Evolutionary conservation across 53 echinoderm and acorn worm species (phyloP), one percentile per base, ranked within the genome.

Genomic region (Paelopatides confundens): DNA sequence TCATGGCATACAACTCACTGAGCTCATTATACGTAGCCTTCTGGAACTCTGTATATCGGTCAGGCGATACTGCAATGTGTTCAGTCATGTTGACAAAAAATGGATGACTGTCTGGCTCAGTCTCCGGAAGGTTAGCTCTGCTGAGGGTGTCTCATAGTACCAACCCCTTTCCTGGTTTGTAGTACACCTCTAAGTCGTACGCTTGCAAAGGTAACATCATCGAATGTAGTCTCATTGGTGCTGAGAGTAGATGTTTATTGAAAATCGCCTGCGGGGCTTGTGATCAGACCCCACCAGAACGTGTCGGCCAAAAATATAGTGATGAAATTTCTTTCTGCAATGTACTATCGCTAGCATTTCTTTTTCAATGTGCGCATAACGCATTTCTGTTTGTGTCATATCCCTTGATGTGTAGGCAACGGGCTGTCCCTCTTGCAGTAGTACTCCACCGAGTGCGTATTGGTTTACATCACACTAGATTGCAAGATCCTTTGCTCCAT

Each of bases 401-500:
- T 93, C 85, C 66, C 92, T 87, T 18, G 90, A 90, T 0, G 94
- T 88, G 54, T 92, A 94, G 18, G 94, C 94, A 9, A 89, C 62
- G 9, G 94, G 94, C 14, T 76, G 88, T 17, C 85, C 88, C 36
- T 88, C 85, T 40, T 91, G 92, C 10, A 90, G 65, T 9, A 95
- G 66, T 14, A 74, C 76, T 51, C 88, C 93, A 27, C 89, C 83
- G 0, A 93, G 65, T 4, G 85, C 93, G 78, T 76, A 91, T 54
- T 89, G 92, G 69, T 92, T 94, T 7, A 89, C 94, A 78, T 94
- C 92, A 85, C 88, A 90, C 40, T 85, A 88, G 2, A 88, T 90
- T 0, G 85, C 67, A 1, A 88, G 51, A 26, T 77, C 69, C 53
- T 93, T 85, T 14, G 38, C 43, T 7, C 64, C 69, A 79, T 90